Evolutionary conservation across 2,888 invertebrate species (phyloP).

Genomic region (Pristionchus entomophagus): DNA sequence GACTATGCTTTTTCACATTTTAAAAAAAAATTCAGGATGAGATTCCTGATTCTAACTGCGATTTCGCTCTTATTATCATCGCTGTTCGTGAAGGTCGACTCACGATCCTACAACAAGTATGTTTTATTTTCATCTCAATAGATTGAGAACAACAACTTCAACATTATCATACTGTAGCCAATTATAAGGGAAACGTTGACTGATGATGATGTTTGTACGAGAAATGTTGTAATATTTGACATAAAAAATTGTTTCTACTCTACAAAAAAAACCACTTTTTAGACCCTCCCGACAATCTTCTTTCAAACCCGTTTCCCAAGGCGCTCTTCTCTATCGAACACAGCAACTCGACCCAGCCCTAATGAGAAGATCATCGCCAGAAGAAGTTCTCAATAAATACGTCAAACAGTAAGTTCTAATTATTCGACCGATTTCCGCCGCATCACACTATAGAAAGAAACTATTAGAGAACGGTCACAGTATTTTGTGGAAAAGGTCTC

Average conservation of each 20-base stretch:
- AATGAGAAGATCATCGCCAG: not conserved
- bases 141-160: not conserved
- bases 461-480: not conserved
- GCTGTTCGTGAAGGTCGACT: not conserved
- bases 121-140: not conserved
- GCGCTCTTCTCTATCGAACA: not conserved
- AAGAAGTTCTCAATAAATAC: not conserved
- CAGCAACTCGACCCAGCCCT: not conserved
- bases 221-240: too few relatives aligned
- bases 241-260: too few relatives aligned
- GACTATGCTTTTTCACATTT: not conserved
- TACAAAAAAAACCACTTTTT: too few relatives aligned
- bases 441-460: not conserved
- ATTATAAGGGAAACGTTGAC: too few relatives aligned
- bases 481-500: too few relatives aligned
- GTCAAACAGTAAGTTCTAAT: not conserved
- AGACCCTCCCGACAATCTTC: not conserved
- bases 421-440: not conserved
- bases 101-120: not conserved
- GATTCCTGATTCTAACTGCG: not conserved
- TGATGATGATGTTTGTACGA: too few relatives aligned
- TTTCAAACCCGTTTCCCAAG: not conserved
- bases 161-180: too few relatives aligned
- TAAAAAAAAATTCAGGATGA: not conserved
- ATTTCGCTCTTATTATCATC: not conserved